Evolutionary conservation across 2,888 invertebrate genomes (phyloP).

Genomic region (Anthophora plumipes): DNA sequence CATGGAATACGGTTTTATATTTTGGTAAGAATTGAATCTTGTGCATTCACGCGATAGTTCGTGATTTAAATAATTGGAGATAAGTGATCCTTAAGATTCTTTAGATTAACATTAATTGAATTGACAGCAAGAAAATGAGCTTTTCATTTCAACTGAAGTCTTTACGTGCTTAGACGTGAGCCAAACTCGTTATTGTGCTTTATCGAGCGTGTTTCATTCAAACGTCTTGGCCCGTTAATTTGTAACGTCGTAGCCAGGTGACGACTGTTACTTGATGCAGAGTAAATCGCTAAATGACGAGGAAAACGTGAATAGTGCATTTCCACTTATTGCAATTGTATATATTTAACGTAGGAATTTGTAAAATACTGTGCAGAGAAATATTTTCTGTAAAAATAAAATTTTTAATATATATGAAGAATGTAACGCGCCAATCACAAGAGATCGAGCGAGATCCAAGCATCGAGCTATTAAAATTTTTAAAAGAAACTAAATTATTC

Average conservation of each 20-base stretch:
- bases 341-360: neutral
- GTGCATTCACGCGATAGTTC: neutral
- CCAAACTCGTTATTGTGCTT: slow-evolving; percentile 8
- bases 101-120: neutral
- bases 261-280: slow-evolving; percentile 24
- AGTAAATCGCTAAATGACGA: slow-evolving; percentile 15
- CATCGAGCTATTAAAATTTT: no score
- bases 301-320: slow-evolving; percentile 2
- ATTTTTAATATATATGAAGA: neutral
- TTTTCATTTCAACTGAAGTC: neutral
- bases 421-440: no score
- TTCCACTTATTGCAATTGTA: neutral
- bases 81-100: no score
- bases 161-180: neutral
- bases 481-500: no score
- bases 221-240: slow-evolving; percentile 20
- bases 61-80: neutral
- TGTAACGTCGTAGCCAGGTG: slow-evolving; percentile 20
- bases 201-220: slow-evolving; percentile 14
- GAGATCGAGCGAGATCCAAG: no score
- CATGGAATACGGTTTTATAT: no score
- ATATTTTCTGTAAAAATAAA: neutral
- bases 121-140: neutral
- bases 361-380: neutral
- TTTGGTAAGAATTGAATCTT: no score